Conservation (phyloP, 2,797 vertebrate genomes). For the Lithobates sylvaticus region DNA sequence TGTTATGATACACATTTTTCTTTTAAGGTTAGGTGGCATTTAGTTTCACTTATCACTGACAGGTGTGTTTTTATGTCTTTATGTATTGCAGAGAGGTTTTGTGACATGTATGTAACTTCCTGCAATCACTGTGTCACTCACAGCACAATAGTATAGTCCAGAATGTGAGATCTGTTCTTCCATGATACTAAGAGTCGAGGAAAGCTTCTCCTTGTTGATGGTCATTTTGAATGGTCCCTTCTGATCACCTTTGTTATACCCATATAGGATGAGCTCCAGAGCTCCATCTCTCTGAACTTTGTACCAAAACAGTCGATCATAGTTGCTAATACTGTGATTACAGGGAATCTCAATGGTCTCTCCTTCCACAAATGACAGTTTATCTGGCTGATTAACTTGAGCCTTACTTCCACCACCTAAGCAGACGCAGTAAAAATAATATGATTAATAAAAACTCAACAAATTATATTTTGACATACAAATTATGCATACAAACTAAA, state of each 20-base stretch:
- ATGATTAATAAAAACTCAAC: not conserved
- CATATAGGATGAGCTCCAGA: conserved; percentile 2
- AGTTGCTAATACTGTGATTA: conserved; percentile 11
- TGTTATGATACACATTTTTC: no score
- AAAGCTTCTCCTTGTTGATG: no score
- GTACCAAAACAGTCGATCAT: conserved; percentile 23
- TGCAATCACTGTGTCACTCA: conserved; percentile 49
- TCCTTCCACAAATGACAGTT: conserved; percentile 2
- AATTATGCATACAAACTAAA: no score
- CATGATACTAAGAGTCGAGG: not conserved
- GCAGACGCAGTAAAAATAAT: not conserved
- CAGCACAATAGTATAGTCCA: conserved; percentile 45
- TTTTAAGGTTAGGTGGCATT: no score
- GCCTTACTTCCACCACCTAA: conserved; percentile 18
- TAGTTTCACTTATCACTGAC: no score
- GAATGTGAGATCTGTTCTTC: conserved; percentile 29
- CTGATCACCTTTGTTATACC: not conserved
- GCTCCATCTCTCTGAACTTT: not conserved
- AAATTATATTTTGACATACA: not conserved
- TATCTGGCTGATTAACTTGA: conserved; percentile 11
- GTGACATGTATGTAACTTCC: not conserved
- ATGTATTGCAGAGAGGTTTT: conserved; percentile 35
- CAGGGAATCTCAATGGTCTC: not conserved
- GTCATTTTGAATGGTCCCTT: conserved; percentile 5
- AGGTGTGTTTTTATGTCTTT: not conserved